Percentiles rank a stretch among this genome's conserved stretches.
Conservation (phyloP, 2,888 invertebrate species). For the Chorisops tibialis region DNA sequence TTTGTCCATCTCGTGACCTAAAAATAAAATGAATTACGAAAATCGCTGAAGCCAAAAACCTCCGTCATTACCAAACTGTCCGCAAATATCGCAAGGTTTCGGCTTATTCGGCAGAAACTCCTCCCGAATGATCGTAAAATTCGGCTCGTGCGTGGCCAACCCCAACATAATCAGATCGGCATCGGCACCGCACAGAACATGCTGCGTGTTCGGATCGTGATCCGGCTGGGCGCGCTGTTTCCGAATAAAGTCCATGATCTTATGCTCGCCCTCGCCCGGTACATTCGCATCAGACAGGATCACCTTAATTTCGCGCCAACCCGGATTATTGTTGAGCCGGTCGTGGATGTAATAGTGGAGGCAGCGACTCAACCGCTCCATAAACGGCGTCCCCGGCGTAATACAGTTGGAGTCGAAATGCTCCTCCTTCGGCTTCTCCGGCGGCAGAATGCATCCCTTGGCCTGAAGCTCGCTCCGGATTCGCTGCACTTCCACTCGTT, state of each 20-base stretch:
- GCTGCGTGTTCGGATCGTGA: constrained; percentile 97
- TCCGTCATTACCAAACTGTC: constrained; percentile 61
- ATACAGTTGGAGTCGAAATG: constrained; percentile 99
- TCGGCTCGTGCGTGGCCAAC: constrained; percentile 96
- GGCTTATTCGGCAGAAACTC: constrained; percentile 98
- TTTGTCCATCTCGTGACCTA: constrained; percentile 87
- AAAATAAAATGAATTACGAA: neutral
- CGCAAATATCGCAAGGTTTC: constrained; percentile 93
- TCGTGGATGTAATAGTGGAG: constrained; percentile 57
- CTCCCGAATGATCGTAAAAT: constrained; percentile 97
- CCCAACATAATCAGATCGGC: constrained; percentile 98
- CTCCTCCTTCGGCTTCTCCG: constrained; percentile 83
- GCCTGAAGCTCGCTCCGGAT: constrained; percentile 69
- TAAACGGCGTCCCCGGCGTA: constrained; percentile 98
- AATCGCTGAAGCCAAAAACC: neutral
- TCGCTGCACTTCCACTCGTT: constrained; percentile 78
- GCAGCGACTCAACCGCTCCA: constrained; percentile 83
- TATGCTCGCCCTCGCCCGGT: constrained; percentile 97
- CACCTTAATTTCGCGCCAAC: constrained; percentile 90
- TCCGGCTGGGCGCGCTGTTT: constrained; percentile 89
- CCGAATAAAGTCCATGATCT: constrained; percentile 99
- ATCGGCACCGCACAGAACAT: constrained; percentile 97
- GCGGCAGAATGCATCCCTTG: constrained; percentile 74
- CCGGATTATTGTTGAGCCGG: constrained; percentile 82
- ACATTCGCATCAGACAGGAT: constrained; percentile 99